phyloP scores from a whole-genome alignment of 2,113 vertebrate species.

The Chrysochloris asiatica region DNA sequence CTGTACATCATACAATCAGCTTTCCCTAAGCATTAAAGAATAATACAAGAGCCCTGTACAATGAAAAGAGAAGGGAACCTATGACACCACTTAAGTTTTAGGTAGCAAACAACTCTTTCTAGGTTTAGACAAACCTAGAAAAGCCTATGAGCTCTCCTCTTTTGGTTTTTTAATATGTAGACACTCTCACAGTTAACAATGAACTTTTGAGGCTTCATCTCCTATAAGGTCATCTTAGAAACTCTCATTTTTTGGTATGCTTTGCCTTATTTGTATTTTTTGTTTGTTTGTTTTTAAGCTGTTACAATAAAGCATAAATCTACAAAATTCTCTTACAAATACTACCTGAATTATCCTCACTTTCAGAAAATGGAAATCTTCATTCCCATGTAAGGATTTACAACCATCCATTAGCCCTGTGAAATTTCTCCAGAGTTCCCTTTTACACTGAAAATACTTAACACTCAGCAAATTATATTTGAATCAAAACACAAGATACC shows the following conservation, averaged over 20 bases:
- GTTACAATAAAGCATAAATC: not conserved
- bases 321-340: constrained; percentile 13
- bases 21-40: constrained; percentile 20
- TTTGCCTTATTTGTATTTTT: not conserved
- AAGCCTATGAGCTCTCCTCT: not conserved
- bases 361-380: constrained; percentile 36
- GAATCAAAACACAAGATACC: constrained; percentile 13
- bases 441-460: constrained; percentile 40
- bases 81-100: not conserved
- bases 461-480: not conserved
- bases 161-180: constrained; percentile 35
- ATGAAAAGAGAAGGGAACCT: constrained; percentile 19
- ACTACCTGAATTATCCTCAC: constrained; percentile 3
- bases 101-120: constrained; percentile 9
- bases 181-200: not conserved
- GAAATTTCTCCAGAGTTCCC: constrained; percentile 5
- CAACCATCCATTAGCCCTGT: not conserved
- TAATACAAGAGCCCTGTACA: not conserved
- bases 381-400: constrained; percentile 12
- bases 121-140: too few relatives aligned
- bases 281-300: not conserved
- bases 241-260: not conserved
- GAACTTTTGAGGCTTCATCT: constrained; percentile 12
- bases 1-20: not conserved
- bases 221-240: constrained; percentile 44